Conservation (phyloP, 2,888 invertebrate genomes). For the Patella ulyssiponensis region DNA sequence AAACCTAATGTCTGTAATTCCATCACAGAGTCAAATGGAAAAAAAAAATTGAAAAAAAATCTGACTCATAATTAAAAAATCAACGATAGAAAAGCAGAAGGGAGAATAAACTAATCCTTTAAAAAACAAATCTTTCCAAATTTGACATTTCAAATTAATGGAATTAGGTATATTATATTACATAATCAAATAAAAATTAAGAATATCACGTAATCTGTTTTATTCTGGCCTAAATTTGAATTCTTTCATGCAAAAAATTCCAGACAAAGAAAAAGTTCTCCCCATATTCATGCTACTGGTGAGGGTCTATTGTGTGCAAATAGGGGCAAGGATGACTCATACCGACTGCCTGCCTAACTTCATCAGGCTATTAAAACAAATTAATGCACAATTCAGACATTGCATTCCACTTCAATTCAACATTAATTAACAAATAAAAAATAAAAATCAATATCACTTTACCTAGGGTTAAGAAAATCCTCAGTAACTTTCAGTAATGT, state of each 20-base stretch:
- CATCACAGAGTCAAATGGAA: too few relatives aligned
- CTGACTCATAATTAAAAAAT: too few relatives aligned
- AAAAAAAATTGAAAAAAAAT: too few relatives aligned
- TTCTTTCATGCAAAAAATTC: conserved; percentile 9
- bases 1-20: too few relatives aligned
- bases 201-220: neutral
- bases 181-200: neutral
- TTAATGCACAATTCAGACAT: conserved; percentile 3
- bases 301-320: conserved; percentile 12
- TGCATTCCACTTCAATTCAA: neutral
- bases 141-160: neutral
- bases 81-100: too few relatives aligned
- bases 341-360: conserved; percentile 10
- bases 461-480: conserved; percentile 7
- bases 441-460: neutral
- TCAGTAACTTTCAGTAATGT: neutral
- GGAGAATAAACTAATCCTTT: too few relatives aligned
- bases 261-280: conserved; percentile 9
- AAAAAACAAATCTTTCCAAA: too few relatives aligned
- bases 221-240: neutral
- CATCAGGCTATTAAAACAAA: conserved; percentile 4
- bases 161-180: neutral
- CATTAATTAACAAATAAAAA: too few relatives aligned
- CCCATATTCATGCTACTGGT: neutral
- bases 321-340: conserved; percentile 8